Percentiles rank a stretch among this genome's conserved stretches.
phyloP scores from a whole-genome alignment of 2,888 invertebrate genomes.

The Miltochrista miniata region DNA sequence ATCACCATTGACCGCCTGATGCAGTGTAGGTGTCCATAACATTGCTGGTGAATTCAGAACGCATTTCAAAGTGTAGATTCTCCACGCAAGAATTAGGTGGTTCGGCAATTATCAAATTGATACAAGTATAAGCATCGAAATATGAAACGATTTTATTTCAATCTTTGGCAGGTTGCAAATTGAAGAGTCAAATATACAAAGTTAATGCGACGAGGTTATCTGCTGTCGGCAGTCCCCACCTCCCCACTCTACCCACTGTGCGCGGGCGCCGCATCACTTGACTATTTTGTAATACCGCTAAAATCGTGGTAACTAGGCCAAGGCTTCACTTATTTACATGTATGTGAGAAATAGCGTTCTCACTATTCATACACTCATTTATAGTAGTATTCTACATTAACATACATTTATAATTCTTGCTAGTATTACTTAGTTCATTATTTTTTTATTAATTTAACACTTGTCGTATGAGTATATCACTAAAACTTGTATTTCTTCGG shows the following conservation, averaged over 20 bases:
- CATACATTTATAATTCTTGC: background rate
- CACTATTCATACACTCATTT: slow-evolving; percentile 42
- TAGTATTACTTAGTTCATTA: background rate
- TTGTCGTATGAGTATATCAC: no score
- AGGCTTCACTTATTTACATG: slow-evolving; percentile 78
- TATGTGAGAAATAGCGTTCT: slow-evolving; percentile 78
- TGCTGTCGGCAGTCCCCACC: slow-evolving; percentile 22
- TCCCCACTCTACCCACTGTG: slow-evolving; percentile 26
- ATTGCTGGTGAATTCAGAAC: no score
- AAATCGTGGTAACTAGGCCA: slow-evolving; percentile 82
- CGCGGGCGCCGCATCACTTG: slow-evolving; percentile 64
- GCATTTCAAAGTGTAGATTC: background rate
- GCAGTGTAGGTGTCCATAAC: background rate
- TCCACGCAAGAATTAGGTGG: no score
- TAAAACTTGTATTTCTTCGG: no score
- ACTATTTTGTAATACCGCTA: slow-evolving; percentile 79
- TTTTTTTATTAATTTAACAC: no score
- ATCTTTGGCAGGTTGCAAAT: background rate
- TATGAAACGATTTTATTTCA: no score
- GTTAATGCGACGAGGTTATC: background rate
- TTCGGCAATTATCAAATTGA: background rate
- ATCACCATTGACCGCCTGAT: no score
- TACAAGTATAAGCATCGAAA: background rate
- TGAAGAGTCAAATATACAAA: background rate
- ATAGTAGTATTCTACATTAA: slow-evolving; percentile 19